Evolutionary conservation across 2,113 vertebrate species (phyloP).

Genomic region (Malurus alboscapulatus): DNA sequence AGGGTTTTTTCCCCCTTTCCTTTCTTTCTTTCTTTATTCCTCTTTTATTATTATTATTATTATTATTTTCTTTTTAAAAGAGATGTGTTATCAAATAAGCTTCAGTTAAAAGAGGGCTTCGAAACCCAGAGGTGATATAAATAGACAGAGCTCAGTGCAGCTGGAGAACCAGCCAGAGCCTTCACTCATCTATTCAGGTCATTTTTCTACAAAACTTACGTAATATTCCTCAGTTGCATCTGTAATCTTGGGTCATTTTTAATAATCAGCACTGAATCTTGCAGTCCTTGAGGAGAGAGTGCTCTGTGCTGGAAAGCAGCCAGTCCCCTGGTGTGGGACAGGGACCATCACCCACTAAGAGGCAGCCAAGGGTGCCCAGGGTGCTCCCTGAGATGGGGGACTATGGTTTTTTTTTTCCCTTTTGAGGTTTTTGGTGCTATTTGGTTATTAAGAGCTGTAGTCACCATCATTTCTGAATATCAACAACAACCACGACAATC

Average conservation of each 20-base stretch:
- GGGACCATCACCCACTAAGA: rapidly evolving
- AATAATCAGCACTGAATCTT: neutral
- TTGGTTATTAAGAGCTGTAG: neutral
- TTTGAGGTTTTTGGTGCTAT: neutral
- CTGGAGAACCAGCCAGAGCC: conserved; percentile 50
- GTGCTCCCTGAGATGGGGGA: neutral
- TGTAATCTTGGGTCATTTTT: neutral
- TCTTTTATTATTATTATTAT: neutral
- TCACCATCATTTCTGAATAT: neutral
- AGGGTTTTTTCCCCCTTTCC: neutral
- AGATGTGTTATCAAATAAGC: conserved; percentile 13
- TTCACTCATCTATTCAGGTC: conserved; percentile 53
- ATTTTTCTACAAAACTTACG: conserved; percentile 19
- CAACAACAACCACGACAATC: neutral
- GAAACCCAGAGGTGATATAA: conserved; percentile 57
- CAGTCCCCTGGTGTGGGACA: neutral
- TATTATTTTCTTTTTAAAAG: conserved; percentile 44
- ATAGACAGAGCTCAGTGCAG: conserved; percentile 36
- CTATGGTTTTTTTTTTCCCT: rapidly evolving
- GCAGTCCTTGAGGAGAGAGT: neutral
- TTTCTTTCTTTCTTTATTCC: neutral
- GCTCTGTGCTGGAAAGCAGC: neutral
- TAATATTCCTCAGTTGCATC: conserved; percentile 11
- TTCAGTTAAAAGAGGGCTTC: conserved; percentile 46
- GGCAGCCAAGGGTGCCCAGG: neutral